Evolutionary conservation across 2,888 invertebrate genomes (phyloP).

Genomic region (Abscondita cerata): DNA sequence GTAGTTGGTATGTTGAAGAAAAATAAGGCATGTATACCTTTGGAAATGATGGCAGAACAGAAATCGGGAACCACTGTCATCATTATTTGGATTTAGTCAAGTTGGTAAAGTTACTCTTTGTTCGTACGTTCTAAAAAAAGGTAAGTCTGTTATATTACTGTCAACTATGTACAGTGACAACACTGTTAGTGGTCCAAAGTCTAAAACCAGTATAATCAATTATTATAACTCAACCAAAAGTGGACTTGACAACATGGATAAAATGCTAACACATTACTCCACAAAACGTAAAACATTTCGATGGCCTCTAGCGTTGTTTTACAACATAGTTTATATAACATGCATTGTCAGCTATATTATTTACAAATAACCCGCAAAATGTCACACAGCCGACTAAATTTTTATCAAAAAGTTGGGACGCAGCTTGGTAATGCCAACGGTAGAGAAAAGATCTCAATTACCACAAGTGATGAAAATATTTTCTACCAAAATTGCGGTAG

Average conservation of each 20-base stretch:
- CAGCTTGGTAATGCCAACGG: slow-evolving; percentile 2
- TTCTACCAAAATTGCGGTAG: slow-evolving; percentile 9
- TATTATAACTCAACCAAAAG: slow-evolving; percentile 40
- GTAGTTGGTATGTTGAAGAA: slow-evolving; percentile 36
- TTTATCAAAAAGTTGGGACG: slow-evolving; percentile 12
- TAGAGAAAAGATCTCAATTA: slow-evolving; percentile 1
- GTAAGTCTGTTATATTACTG: slow-evolving; percentile 39
- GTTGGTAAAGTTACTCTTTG: slow-evolving; percentile 38
- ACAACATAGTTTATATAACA: slow-evolving; percentile 14
- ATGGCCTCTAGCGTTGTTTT: slow-evolving; percentile 28
- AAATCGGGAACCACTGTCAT: slow-evolving; percentile 14
- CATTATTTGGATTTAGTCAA: slow-evolving; percentile 36
- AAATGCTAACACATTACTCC: slow-evolving; percentile 36
- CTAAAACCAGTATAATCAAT: slow-evolving; percentile 39
- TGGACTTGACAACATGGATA: slow-evolving; percentile 39
- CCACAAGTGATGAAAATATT: slow-evolving; percentile 7
- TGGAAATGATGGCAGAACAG: slow-evolving; percentile 30
- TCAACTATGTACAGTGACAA: slow-evolving; percentile 37
- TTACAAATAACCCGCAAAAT: slow-evolving; percentile 13
- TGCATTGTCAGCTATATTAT: slow-evolving; percentile 13
- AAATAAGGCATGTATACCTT: slow-evolving; percentile 38
- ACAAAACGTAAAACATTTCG: slow-evolving; percentile 27
- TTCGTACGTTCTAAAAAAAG: slow-evolving; percentile 39
- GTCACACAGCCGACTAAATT: slow-evolving; percentile 4
- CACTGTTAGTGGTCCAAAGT: slow-evolving; percentile 22